Percentiles rank a stretch among this genome's conserved stretches.
These are phyloP conservation scores for Pectinophora gossypiella DNA, from an alignment of 1,140 invertebrate species.

Conservation along the genomic window DNA sequence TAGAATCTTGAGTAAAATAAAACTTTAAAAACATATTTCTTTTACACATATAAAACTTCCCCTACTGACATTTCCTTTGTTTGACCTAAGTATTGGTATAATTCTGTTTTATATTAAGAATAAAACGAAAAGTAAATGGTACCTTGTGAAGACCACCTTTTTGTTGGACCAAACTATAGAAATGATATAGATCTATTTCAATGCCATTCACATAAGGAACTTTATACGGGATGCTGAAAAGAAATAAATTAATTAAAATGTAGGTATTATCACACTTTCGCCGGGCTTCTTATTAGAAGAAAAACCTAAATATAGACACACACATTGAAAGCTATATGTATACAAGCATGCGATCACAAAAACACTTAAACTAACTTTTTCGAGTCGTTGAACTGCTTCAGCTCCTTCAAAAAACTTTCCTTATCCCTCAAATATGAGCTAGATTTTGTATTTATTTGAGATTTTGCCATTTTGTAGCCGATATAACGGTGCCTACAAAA, in stretches of 20 bases:
- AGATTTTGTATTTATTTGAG: slow-evolving; percentile 67
- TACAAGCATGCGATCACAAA: too few species aligned
- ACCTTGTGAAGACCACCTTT: slow-evolving; percentile 96
- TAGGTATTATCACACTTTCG: background rate
- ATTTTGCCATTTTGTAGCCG: slow-evolving; percentile 54
- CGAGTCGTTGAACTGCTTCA: slow-evolving; percentile 88
- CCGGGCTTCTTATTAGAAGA: too few species aligned
- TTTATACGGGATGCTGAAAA: slow-evolving; percentile 57
- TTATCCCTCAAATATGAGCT: slow-evolving; percentile 75
- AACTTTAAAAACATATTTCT: too few species aligned
- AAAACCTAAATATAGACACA: too few species aligned
- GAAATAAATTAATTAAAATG: background rate
- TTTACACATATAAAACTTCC: too few species aligned
- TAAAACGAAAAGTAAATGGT: slow-evolving; percentile 11
- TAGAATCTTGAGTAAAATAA: too few species aligned
- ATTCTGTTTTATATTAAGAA: too few species aligned
- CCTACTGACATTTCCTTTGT: too few species aligned
- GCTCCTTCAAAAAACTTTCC: slow-evolving; percentile 85
- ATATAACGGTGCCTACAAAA: slow-evolving; percentile 6
- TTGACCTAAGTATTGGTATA: too few species aligned
- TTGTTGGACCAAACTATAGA: slow-evolving; percentile 93
- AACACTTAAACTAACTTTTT: slow-evolving; percentile 88
- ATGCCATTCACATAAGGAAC: slow-evolving; percentile 89
- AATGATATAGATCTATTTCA: slow-evolving; percentile 92
- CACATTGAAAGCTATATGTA: too few species aligned